A percentile compares a stretch with the other conserved stretches of the same genome.
These are phyloP conservation scores for Chaetodon auriga DNA, from an alignment of 2,113 vertebrate species.

Conservation along the genomic window DNA sequence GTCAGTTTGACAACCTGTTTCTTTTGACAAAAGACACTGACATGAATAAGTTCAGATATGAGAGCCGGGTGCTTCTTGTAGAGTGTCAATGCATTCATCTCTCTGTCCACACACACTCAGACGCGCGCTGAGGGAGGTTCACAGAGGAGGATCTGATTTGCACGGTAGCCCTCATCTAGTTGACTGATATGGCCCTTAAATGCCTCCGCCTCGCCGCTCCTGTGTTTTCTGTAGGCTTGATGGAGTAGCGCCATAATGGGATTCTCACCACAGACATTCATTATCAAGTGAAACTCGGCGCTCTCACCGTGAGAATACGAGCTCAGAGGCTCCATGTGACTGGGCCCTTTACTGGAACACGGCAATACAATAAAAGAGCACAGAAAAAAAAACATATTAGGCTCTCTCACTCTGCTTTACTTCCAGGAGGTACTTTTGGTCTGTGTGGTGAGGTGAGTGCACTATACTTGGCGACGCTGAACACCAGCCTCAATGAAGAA, in stretches of 20 bases:
- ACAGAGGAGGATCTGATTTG: conserved; percentile 39
- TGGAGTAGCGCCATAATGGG: conserved; percentile 80
- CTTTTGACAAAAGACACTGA: conserved; percentile 11
- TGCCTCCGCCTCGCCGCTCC: conserved; percentile 59
- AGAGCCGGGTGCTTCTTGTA: conserved; percentile 10
- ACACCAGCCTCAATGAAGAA: conserved; percentile 60
- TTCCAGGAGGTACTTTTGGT: conserved; percentile 83
- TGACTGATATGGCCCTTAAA: conserved; percentile 69
- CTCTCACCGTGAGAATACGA: conserved; percentile 68
- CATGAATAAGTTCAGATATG: not conserved
- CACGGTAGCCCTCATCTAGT: conserved; percentile 52
- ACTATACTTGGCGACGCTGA: conserved; percentile 63
- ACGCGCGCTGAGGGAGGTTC: not conserved
- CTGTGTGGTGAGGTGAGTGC: conserved; percentile 82
- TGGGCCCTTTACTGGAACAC: conserved; percentile 84
- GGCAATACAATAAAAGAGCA: conserved; percentile 81
- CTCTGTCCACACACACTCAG: conserved; percentile 17
- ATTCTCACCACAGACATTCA: conserved; percentile 84
- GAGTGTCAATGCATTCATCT: conserved; percentile 35
- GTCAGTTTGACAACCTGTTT: conserved; percentile 39
- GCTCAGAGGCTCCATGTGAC: conserved; percentile 76
- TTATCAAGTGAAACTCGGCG: conserved; percentile 74
- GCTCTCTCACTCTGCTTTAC: conserved; percentile 73
- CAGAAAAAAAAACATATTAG: conserved; percentile 76
- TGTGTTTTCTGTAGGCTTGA: conserved; percentile 76